These are phyloP conservation scores for Dorcus parallelipipedus DNA, from an alignment of 2,888 invertebrate species.

Conservation along the genomic window DNA sequence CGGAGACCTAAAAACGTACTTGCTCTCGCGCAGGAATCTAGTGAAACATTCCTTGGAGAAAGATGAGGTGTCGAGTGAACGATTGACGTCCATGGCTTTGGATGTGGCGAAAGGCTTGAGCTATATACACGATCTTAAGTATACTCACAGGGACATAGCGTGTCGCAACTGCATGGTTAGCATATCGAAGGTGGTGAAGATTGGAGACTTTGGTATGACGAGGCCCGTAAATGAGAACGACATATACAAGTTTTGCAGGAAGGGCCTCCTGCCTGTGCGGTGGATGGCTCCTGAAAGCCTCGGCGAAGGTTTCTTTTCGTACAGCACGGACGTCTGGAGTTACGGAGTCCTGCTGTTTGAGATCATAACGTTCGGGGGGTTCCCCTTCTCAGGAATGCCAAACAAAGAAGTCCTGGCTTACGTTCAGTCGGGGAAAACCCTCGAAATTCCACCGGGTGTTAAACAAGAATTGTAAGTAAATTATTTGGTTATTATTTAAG, in stretches of 20 bases:
- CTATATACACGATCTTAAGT: constrained; percentile 80
- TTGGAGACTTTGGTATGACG: constrained; percentile 94
- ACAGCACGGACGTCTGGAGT: constrained; percentile 87
- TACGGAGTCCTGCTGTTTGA: constrained; percentile 84
- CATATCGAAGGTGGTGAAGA: constrained; percentile 68
- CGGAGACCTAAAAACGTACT: constrained; percentile 86
- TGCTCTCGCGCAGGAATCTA: constrained; percentile 79
- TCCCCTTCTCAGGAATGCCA: constrained; percentile 84
- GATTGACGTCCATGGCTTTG: constrained; percentile 67
- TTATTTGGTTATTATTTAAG: too few relatives aligned
- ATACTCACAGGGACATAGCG: constrained; percentile 86
- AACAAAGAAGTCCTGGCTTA: constrained; percentile 81
- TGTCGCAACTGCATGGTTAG: constrained; percentile 69
- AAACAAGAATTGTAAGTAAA: constrained; percentile 74
- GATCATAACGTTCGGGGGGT: constrained; percentile 86
- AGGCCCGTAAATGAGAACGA: constrained; percentile 83
- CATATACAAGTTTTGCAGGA: constrained; percentile 84
- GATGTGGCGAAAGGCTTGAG: constrained; percentile 83
- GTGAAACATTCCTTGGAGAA: constrained; percentile 61
- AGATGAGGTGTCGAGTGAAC: constrained; percentile 75
- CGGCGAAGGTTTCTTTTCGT: constrained; percentile 76
- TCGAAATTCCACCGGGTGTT: constrained; percentile 72
- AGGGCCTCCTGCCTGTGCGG: constrained; percentile 82
- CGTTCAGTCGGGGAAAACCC: constrained; percentile 72
- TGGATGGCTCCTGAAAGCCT: constrained; percentile 94